A percentile compares a stretch with the other conserved stretches of the same genome.
Evolutionary conservation across 1,140 invertebrate genomes (phyloP).

Genomic region (Elysia chlorotica): DNA sequence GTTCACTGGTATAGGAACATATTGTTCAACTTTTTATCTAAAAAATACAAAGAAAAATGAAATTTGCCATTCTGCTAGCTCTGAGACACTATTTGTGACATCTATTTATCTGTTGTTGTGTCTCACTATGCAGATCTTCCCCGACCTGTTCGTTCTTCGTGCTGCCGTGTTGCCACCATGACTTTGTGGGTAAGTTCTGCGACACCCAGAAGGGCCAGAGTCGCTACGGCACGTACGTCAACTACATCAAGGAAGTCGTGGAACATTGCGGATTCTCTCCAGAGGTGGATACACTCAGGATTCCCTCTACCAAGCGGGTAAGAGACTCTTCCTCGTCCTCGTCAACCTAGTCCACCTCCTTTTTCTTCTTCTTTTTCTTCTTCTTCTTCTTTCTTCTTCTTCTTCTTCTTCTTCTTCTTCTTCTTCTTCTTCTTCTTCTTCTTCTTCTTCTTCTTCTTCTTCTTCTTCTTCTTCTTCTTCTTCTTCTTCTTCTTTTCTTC

Average conservation of each 20-base stretch:
- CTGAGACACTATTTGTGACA: not conserved
- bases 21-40: too few relatives aligned
- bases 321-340: too few relatives aligned
- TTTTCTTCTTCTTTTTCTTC: too few relatives aligned
- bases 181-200: conserved; percentile 83
- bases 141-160: conserved; percentile 77
- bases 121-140: conserved; percentile 60
- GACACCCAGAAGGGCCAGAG: conserved; percentile 38
- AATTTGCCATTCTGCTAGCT: not conserved
- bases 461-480: too few relatives aligned
- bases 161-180: conserved; percentile 91
- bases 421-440: too few relatives aligned
- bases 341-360: too few relatives aligned
- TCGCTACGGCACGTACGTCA: conserved; percentile 80
- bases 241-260: conserved; percentile 76
- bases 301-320: conserved; percentile 88
- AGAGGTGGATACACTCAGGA: conserved; percentile 82
- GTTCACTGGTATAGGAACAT: too few relatives aligned
- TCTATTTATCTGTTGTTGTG: not conserved
- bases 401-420: too few relatives aligned
- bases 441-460: too few relatives aligned
- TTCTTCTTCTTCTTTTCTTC: too few relatives aligned
- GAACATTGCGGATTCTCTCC: conserved; percentile 78
- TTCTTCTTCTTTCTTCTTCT: too few relatives aligned
- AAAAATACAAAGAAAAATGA: not conserved